Evolutionary conservation across 2,113 vertebrate species (phyloP).

Genomic region (Tor tambroides): DNA sequence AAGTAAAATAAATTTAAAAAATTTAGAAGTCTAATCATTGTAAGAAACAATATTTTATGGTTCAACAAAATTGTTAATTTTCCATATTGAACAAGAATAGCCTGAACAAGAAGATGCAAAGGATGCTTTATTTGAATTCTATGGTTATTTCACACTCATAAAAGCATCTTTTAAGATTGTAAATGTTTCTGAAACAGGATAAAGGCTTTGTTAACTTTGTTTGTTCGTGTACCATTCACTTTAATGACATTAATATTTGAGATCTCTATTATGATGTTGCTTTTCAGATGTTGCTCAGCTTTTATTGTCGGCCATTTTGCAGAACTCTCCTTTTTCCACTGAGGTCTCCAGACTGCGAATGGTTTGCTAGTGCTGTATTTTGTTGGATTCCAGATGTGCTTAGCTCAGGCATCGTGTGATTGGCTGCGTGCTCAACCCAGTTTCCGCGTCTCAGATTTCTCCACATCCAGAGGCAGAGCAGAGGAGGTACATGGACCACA

Average conservation of each 20-base stretch:
- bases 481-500: slow-evolving; percentile 41
- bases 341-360: slow-evolving; percentile 56
- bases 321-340: slow-evolving; percentile 57
- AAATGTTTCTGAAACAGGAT: background rate
- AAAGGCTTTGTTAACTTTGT: background rate
- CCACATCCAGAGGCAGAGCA: slow-evolving; percentile 49
- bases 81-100: too few species aligned
- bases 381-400: slow-evolving; percentile 70
- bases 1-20: too few species aligned
- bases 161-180: background rate
- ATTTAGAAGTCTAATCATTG: too few species aligned
- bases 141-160: background rate
- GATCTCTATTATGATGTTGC: background rate
- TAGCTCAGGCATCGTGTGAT: slow-evolving; percentile 50
- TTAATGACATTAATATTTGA: background rate
- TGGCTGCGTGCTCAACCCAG: slow-evolving; percentile 56
- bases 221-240: background rate
- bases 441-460: slow-evolving; percentile 64
- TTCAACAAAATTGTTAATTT: too few species aligned
- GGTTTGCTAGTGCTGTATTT: slow-evolving; percentile 50
- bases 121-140: background rate
- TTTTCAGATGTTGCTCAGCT: slow-evolving; percentile 14
- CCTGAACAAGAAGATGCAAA: background rate
- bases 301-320: slow-evolving; percentile 49
- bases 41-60: too few species aligned